Base-by-base conservation (phyloP, 2,888 invertebrate genomes). In the Helleia helle region DNA sequence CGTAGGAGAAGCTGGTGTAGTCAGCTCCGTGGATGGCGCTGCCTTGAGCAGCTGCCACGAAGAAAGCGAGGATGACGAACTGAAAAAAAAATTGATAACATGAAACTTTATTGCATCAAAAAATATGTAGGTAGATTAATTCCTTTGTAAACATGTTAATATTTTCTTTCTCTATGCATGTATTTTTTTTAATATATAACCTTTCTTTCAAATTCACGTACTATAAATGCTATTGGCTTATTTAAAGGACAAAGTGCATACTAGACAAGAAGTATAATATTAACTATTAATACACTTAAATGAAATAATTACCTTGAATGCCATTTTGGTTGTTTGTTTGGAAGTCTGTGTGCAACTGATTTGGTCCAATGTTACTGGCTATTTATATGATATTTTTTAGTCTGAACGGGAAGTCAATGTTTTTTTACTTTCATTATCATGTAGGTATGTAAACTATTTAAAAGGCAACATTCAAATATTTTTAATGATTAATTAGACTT, bases 1-100 rank as follows among this genome's bases (percentile, higher is more conserved):
- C 79, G 53, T 79, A 79, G 7, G 77, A 74, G 69, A 75, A 79
- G 67, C 74, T 76, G 58, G 55, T 65, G 69, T 71, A 74, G 61
- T 71, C 67, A 24, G 73, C 72, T 8, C 37, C 37, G 8, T 24
- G 24, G 37, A 38, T 27, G 7, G 67, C 73, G 59, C 72, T 76
- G 22, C 38, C 38, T n/a, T 38, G 29, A 53, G 66, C 76, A 51
- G 72, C 74, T 47, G 71, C 79, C 54, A 73, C 77, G 59, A 77
- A 58, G 51, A 75, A 55, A 56, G 79, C 76, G 53, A 76, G 18
- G 22, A 30, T 38, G 22, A 38, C 18, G 64, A 77, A 74, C 79
- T 88, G 66, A 53, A 75, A 65, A 57, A 52, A 47, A 64, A 2
- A 4, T 61, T 18, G 58, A 54, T 52, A n/a, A 37, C 15, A 18